A percentile compares a stretch with the other conserved stretches of the same genome.
phyloP scores from a whole-genome alignment of 2,113 vertebrate species.

The Scytalopus superciliaris region DNA sequence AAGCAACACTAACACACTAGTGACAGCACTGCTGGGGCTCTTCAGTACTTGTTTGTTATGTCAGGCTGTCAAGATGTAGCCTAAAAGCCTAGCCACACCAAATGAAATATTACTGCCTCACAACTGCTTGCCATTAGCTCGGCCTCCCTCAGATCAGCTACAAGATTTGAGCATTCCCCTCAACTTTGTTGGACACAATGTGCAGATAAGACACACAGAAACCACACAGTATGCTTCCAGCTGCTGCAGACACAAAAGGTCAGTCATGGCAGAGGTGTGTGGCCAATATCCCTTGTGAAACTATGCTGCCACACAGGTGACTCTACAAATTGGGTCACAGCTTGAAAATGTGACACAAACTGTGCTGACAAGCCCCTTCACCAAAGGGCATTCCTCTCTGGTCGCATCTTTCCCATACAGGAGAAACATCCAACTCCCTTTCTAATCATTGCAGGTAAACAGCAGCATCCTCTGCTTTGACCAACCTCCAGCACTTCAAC shows the following conservation, averaged over 20 bases:
- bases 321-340: background rate
- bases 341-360: background rate
- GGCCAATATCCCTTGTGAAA: background rate
- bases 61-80: background rate
- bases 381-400: background rate
- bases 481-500: background rate
- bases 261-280: background rate
- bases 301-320: background rate
- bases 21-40: background rate
- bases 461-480: background rate
- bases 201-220: background rate
- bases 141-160: background rate
- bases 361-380: background rate
- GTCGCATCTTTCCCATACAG: background rate
- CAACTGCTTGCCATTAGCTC: background rate
- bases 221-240: background rate
- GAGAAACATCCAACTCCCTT: background rate
- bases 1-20: background rate
- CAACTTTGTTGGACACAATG: background rate
- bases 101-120: background rate
- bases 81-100: too few relatives aligned
- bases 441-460: background rate
- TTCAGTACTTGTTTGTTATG: background rate
- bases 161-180: background rate
- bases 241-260: background rate